Evolutionary conservation across 2,888 invertebrate genomes (phyloP).

Genomic region (Malacosoma neustria): DNA sequence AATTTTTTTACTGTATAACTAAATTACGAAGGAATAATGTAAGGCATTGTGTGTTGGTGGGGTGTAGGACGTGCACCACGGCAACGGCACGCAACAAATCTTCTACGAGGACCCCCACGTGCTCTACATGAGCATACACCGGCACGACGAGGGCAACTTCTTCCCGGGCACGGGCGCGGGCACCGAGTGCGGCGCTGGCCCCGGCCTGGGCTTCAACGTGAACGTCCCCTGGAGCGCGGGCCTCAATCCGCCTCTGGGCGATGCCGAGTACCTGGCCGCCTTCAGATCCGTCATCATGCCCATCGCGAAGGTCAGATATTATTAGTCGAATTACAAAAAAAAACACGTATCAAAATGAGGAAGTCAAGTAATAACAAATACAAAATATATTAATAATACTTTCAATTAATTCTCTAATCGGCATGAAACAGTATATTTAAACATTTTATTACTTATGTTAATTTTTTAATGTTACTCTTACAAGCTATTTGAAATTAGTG

Average conservation of each 20-base stretch:
- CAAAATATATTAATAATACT: no score
- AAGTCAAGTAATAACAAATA: no score
- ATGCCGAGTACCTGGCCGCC: slow-evolving; percentile 97
- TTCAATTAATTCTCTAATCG: no score
- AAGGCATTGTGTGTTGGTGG: no score
- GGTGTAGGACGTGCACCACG: slow-evolving; percentile 96
- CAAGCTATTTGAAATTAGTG: no score
- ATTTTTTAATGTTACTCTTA: no score
- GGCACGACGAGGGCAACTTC: slow-evolving; percentile 99
- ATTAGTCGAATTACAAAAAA: no score
- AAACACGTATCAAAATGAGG: no score
- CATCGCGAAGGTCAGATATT: slow-evolving; percentile 85
- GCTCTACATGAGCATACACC: slow-evolving; percentile 97
- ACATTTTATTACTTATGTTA: no score
- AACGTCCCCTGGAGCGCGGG: slow-evolving; percentile 97
- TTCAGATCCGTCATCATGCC: slow-evolving; percentile 97
- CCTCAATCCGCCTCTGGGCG: slow-evolving; percentile 92
- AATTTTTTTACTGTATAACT: no score
- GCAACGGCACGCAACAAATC: slow-evolving; percentile 98
- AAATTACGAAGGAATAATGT: no score
- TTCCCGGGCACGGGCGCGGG: slow-evolving; percentile 99
- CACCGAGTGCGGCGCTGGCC: slow-evolving; percentile 92
- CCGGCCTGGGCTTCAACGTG: slow-evolving; percentile 94
- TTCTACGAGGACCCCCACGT: slow-evolving; percentile 97
- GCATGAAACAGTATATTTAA: no score